Evolutionary conservation across 2,113 vertebrate genomes (phyloP).

Genomic region (Haplochromis vanheusdeni): DNA sequence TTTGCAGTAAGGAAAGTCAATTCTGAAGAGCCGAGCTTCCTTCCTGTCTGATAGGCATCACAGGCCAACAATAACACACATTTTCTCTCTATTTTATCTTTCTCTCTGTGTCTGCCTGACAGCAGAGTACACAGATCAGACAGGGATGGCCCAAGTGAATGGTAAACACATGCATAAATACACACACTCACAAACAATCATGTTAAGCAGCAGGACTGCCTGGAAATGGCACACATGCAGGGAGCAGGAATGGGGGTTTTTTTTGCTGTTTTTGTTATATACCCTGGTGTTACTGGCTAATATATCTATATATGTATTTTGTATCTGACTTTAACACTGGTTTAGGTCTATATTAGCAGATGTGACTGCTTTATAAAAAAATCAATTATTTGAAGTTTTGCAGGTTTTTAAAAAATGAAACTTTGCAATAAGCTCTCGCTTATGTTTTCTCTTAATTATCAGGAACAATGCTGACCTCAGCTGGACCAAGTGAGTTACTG

Average conservation of each 20-base stretch:
- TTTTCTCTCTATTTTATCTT: not conserved
- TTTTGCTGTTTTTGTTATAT: not conserved
- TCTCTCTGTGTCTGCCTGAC: not conserved
- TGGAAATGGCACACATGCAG: not conserved
- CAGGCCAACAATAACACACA: constrained; percentile 44
- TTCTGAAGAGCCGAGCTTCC: constrained; percentile 45
- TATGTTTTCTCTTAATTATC: constrained; percentile 20
- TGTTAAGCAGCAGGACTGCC: not conserved
- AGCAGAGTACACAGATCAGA: not conserved
- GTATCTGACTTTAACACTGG: not conserved
- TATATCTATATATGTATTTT: not conserved
- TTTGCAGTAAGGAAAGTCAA: constrained; percentile 31
- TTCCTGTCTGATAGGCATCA: constrained; percentile 50
- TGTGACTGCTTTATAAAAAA: not conserved
- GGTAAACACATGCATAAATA: not conserved
- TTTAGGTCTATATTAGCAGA: not conserved
- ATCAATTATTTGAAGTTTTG: not conserved
- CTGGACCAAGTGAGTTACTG: constrained; percentile 50
- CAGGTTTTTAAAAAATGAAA: not conserved
- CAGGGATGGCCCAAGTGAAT: not conserved
- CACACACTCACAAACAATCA: not conserved
- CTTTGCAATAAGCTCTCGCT: not conserved
- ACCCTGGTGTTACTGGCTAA: not conserved
- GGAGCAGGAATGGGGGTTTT: not conserved
- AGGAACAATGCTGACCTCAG: constrained; percentile 69